phyloP scores from a whole-genome alignment of 2,888 invertebrate genomes.

The Myopa testacea region DNA sequence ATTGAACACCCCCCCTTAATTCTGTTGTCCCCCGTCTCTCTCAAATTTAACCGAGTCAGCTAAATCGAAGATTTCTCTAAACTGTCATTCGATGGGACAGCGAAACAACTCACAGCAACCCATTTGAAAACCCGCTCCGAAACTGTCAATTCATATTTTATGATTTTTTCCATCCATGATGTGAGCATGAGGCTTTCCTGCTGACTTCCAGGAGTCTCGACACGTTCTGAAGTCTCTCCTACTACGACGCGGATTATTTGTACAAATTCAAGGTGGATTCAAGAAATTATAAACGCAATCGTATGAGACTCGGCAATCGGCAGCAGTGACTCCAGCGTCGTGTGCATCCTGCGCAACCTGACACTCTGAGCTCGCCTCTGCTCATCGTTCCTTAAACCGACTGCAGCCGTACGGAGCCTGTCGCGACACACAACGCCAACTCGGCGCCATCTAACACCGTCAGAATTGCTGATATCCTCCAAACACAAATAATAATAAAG shows the following conservation, averaged over 20 bases:
- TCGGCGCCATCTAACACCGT: constrained; percentile 68
- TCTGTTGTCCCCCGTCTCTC: not conserved
- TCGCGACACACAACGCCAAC: constrained; percentile 57
- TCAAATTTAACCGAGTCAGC: not conserved
- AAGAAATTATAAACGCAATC: not conserved
- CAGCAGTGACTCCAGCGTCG: no score
- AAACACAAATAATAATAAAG: constrained; percentile 40
- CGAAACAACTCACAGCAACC: constrained; percentile 24
- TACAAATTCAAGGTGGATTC: constrained; percentile 32
- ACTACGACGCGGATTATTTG: not conserved
- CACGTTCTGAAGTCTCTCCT: not conserved
- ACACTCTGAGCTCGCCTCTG: constrained; percentile 5
- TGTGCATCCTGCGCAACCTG: constrained; percentile 23
- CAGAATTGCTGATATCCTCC: constrained; percentile 26
- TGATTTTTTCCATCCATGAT: not conserved
- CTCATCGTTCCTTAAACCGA: constrained; percentile 14
- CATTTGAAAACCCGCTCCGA: constrained; percentile 46
- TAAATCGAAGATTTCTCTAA: no score
- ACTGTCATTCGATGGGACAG: constrained; percentile 13
- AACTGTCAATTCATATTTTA: constrained; percentile 66
- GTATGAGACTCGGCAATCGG: no score
- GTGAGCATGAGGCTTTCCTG: not conserved
- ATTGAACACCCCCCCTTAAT: not conserved
- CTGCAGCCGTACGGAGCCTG: constrained; percentile 12
- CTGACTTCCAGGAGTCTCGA: not conserved